These are phyloP conservation scores for Piscicola geometra DNA, from an alignment of 2,888 invertebrate species.

Conservation along the genomic window DNA sequence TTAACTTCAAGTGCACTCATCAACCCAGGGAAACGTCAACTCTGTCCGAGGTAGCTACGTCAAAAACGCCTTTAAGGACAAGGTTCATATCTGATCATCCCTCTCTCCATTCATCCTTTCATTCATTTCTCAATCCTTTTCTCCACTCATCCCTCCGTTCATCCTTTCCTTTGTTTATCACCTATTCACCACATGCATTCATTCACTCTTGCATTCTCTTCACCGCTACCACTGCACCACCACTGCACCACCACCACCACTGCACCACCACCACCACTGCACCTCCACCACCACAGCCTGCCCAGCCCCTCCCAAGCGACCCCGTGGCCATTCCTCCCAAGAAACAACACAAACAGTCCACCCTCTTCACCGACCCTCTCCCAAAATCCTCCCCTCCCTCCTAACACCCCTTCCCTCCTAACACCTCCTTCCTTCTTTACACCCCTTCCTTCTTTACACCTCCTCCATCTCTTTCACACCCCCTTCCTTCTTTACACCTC, in stretches of 20 bases:
- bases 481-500: background rate
- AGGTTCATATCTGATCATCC: background rate
- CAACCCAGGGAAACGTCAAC: background rate
- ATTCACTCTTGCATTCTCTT: background rate
- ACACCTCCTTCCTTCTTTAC: background rate
- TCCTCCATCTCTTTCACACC: background rate
- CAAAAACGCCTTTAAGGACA: conserved; percentile 7
- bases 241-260: background rate
- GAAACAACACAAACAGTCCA: background rate
- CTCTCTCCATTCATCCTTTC: background rate
- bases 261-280: background rate
- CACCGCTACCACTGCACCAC: too few relatives aligned
- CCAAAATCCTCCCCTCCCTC: background rate
- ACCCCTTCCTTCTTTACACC: background rate
- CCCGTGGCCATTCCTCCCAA: background rate
- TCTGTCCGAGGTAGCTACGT: background rate
- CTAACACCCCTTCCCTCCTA: background rate
- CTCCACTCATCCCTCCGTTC: background rate
- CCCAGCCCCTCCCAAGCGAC: background rate
- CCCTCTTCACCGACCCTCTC: background rate
- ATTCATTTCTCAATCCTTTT: background rate
- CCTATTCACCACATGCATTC: background rate
- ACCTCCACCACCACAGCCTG: background rate
- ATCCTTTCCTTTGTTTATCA: background rate
- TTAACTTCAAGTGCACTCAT: too few relatives aligned